Base-by-base conservation (phyloP, 2,113 vertebrate genomes). In the Phrynosoma blainvillii region DNA sequence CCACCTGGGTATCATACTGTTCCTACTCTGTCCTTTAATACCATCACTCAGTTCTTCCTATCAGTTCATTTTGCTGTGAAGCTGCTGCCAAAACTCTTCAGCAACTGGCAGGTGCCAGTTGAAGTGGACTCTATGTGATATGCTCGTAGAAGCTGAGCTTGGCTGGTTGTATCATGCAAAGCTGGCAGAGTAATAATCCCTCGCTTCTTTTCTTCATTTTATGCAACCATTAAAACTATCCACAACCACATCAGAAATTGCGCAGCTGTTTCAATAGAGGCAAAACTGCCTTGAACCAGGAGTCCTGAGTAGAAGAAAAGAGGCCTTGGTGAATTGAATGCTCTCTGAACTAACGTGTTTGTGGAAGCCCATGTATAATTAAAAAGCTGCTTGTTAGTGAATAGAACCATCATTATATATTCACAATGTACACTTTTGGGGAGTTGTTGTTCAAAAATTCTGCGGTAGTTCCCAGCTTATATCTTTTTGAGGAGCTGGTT, bases 331-430 rank as follows among this genome's bases (percentile, higher is more conserved):
- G 95, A 92, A 94, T 96, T 96, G 89, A 96, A 91, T 85, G 42
- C 87, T 93, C 92, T 95, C 95, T 93, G 92, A 94, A 93, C 94
- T 93, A 95, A 94, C 93, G 94, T 96, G 95, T 95, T 96, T 94
- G 95, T 95, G 93, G 92, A 94, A 95, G 94, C 42, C 92, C 95
- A 96, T 96, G 95, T 96, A 96, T 96, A 96, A 95, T 96, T 96
- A 94, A 96, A 95, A 89, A 90, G 89, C 91, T 89, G 92, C 93
- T 93, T 94, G 95, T 93, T 94, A 93, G 91, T 93, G 95, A 91
- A 92, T 74, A 16, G 89, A 94, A 92, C 89, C 90, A 92, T 94
- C 91, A 86, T 94, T 94, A 95, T 92, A 94, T 90, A 92, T 90
- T 87, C 90, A 89, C 93, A 94, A 94, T 86, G 90, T 95, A 93